phyloP scores from a whole-genome alignment of 2,113 vertebrate genomes.

The Melozone crissalis region DNA sequence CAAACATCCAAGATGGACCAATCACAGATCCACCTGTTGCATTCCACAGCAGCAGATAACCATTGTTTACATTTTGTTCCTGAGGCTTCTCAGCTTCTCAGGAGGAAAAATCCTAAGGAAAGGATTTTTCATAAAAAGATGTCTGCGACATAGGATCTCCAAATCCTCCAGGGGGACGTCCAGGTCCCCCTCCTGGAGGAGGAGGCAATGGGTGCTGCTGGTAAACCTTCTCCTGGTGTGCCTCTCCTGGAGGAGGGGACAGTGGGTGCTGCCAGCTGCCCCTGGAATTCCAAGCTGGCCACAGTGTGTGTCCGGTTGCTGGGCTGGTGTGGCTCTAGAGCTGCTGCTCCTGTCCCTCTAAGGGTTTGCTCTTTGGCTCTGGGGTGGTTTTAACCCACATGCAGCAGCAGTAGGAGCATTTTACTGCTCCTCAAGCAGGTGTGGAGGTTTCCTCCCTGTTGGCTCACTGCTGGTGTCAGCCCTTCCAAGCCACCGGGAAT shows the following conservation, averaged over 20 bases:
- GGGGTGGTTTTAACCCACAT: neutral
- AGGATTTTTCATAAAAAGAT: too few relatives aligned
- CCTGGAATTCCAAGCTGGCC: neutral
- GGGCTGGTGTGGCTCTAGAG: neutral
- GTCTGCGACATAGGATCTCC: too few relatives aligned
- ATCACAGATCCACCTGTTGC: too few relatives aligned
- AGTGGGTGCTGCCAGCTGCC: neutral
- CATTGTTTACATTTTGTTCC: too few relatives aligned
- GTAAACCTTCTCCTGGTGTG: neutral
- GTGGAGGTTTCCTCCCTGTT: neutral
- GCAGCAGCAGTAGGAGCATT: neutral
- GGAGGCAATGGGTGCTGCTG: neutral
- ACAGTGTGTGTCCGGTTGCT: neutral
- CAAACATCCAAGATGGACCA: too few relatives aligned
- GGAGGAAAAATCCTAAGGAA: too few relatives aligned
- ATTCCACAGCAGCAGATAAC: too few relatives aligned
- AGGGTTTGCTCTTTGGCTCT: neutral
- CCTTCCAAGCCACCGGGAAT: fast-evolving
- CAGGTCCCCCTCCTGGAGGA: too few relatives aligned
- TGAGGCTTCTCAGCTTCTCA: too few relatives aligned
- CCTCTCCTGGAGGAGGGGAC: neutral
- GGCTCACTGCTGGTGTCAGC: neutral
- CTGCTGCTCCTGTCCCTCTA: fast-evolving
- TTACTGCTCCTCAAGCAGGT: fast-evolving
- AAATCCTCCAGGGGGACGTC: too few relatives aligned